A percentile compares a stretch with the other conserved stretches of the same genome.
Evolutionary conservation across 1,140 invertebrate species (phyloP).

Genomic region (Cepaea nemoralis): DNA sequence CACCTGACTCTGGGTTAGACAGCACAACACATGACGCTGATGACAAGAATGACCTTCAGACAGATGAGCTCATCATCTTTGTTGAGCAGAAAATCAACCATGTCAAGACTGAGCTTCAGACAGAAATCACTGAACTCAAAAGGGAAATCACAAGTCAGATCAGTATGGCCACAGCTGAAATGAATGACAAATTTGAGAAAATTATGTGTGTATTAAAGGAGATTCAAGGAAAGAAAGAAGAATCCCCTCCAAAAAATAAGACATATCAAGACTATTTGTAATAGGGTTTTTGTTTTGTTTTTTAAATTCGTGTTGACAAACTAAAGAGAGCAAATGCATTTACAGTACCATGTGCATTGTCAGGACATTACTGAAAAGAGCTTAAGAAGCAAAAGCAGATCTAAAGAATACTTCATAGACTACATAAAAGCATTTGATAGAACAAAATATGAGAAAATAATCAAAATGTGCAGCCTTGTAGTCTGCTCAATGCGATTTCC

Average conservation of each 20-base stretch:
- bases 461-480: too few relatives aligned
- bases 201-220: constrained; percentile 7
- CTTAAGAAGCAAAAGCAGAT: too few relatives aligned
- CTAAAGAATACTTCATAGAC: too few relatives aligned
- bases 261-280: background rate
- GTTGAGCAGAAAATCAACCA: constrained; percentile 3
- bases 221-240: background rate
- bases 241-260: background rate
- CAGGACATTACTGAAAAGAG: too few relatives aligned
- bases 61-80: background rate
- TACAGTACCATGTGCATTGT: too few relatives aligned
- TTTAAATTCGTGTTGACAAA: too few relatives aligned
- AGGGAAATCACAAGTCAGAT: background rate
- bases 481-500: too few relatives aligned
- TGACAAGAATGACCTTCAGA: background rate
- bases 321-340: too few relatives aligned
- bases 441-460: too few relatives aligned
- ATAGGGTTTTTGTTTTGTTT: background rate
- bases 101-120: background rate
- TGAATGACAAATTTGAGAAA: constrained; percentile 2
- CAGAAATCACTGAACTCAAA: background rate
- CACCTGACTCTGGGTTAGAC: background rate
- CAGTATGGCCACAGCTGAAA: background rate
- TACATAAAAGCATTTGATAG: too few relatives aligned
- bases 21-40: background rate